Percentiles rank a stretch among this genome's conserved stretches.
Evolutionary conservation across 2,113 vertebrate genomes (phyloP).

Genomic region (Prunella fulvescens): DNA sequence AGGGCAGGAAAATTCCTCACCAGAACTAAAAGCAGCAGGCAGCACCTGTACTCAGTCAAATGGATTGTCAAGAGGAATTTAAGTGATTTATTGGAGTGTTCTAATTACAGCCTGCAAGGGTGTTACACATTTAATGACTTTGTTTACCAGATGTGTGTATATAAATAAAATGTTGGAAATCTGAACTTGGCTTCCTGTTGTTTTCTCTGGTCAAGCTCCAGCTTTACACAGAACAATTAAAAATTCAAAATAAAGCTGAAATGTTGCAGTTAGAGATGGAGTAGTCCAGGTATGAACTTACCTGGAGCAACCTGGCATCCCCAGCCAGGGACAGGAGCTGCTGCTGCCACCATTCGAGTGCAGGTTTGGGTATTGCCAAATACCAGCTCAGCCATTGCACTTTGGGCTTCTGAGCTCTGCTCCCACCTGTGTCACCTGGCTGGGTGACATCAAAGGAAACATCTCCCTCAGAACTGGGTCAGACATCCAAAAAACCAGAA

Average conservation of each 20-base stretch:
- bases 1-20: background rate
- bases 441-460: too few species aligned
- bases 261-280: fast-evolving
- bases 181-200: background rate
- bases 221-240: background rate
- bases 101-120: background rate
- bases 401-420: background rate
- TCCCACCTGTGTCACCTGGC: too few species aligned
- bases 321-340: fast-evolving
- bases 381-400: background rate
- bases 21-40: background rate
- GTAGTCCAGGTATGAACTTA: background rate
- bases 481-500: fast-evolving
- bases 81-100: background rate
- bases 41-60: background rate
- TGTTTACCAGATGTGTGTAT: background rate
- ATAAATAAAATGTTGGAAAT: background rate
- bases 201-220: background rate
- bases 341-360: background rate
- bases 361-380: background rate
- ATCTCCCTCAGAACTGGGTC: fast-evolving
- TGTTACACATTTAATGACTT: background rate
- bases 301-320: background rate
- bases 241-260: background rate
- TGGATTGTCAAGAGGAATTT: background rate